Conservation (phyloP, 2,797 vertebrate species). For the Ispidina lecontei region DNA sequence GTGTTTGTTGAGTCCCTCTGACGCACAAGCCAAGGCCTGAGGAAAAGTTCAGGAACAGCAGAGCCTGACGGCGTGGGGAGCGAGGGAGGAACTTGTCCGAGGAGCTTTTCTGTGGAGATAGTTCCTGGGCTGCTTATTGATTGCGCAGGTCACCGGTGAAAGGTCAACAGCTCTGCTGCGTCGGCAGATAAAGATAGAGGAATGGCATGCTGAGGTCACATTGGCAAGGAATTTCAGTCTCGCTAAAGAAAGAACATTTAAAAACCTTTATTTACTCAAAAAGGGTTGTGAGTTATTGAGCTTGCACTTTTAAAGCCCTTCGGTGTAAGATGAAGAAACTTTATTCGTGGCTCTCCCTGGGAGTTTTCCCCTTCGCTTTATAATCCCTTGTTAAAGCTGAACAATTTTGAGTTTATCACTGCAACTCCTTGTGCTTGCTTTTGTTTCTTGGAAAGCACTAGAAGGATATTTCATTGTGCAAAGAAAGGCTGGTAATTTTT, state of each 20-base stretch:
- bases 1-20: neutral
- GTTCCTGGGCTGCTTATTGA: constrained; percentile 61
- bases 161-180: constrained; percentile 62
- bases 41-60: neutral
- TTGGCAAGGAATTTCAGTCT: constrained; percentile 60
- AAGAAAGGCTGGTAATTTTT: neutral
- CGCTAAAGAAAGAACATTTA: constrained; percentile 46
- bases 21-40: neutral
- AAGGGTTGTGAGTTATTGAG: constrained; percentile 52
- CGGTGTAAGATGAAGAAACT: constrained; percentile 18
- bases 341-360: constrained; percentile 11
- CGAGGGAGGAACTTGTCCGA: neutral
- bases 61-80: neutral
- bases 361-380: neutral
- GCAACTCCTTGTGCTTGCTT: constrained; percentile 31
- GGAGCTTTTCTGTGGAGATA: constrained; percentile 20
- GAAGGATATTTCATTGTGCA: constrained; percentile 11
- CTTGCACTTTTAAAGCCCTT: constrained; percentile 42
- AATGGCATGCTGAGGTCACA: constrained; percentile 69
- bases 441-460: constrained; percentile 16
- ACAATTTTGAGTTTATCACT: constrained; percentile 30
- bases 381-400: constrained; percentile 18
- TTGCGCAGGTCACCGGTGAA: constrained; percentile 65
- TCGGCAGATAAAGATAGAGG: constrained; percentile 66
- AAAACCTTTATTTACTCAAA: constrained; percentile 67